phyloP scores from a whole-genome alignment of 2,113 vertebrate species.

The Circaetus cinerascens region DNA sequence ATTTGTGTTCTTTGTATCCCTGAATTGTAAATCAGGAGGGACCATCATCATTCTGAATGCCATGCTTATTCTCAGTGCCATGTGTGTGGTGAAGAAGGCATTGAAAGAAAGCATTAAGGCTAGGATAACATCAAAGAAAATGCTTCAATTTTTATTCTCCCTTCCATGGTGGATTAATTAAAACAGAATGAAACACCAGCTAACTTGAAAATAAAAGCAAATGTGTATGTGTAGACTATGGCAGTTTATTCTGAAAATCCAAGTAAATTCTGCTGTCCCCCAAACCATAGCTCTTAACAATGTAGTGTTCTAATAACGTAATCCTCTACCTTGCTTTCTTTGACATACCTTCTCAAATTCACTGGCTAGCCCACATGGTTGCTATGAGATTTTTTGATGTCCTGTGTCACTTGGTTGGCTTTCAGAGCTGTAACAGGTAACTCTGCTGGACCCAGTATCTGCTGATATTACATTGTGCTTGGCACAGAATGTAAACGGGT shows the following conservation, averaged over 20 bases:
- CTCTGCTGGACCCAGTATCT: conserved; percentile 39
- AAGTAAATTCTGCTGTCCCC: background rate
- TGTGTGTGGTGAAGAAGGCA: background rate
- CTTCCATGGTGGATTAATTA: conserved; percentile 26
- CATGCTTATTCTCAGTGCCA: conserved; percentile 1
- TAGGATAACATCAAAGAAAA: conserved; percentile 30
- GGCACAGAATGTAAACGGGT: conserved; percentile 17
- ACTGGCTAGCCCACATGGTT: conserved; percentile 2
- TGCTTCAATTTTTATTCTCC: background rate
- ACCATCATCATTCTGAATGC: conserved; percentile 10
- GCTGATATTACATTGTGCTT: conserved; percentile 36
- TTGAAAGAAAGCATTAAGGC: conserved; percentile 11
- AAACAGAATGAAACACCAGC: background rate
- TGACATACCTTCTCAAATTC: conserved; percentile 15
- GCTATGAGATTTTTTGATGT: conserved; percentile 39
- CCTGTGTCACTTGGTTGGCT: conserved; percentile 18
- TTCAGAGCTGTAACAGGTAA: conserved; percentile 32
- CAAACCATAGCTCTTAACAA: background rate
- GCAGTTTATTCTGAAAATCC: background rate
- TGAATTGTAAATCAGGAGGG: background rate
- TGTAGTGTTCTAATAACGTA: background rate
- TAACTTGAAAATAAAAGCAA: conserved; percentile 33
- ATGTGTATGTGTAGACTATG: background rate
- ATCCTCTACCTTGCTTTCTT: conserved; percentile 11
- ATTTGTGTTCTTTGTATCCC: background rate